Percentiles rank a stretch among this genome's conserved stretches.
Conservation (phyloP, 2,797 vertebrate species). For the Lithobates pipiens region DNA sequence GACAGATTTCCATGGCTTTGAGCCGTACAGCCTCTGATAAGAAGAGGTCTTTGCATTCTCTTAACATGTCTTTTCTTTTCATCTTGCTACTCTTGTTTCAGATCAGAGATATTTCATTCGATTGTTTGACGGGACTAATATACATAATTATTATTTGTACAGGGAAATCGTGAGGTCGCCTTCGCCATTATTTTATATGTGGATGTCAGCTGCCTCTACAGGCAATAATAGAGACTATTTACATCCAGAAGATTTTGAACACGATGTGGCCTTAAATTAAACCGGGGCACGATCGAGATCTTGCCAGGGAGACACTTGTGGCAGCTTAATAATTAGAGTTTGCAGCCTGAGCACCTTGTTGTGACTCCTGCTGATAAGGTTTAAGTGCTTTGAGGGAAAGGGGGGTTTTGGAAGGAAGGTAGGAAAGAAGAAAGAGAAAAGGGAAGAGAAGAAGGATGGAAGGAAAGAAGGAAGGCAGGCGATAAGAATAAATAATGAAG, state of each 20-base stretch:
- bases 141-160: constrained; percentile 26
- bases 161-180: neutral
- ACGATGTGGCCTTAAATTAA: constrained; percentile 48
- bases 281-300: neutral
- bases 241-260: neutral
- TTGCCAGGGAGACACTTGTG: neutral
- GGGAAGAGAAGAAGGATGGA: no score
- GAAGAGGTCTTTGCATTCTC: neutral
- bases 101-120: constrained; percentile 28
- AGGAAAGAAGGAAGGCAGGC: no score
- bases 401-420: no score
- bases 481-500: no score
- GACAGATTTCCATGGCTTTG: no score
- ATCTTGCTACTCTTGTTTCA: neutral
- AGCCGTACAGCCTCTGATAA: no score
- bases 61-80: neutral
- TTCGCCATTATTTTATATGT: neutral
- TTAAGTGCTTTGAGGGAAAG: constrained; percentile 5
- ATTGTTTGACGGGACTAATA: constrained; percentile 13
- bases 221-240: neutral
- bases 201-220: neutral
- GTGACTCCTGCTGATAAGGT: neutral
- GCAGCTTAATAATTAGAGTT: constrained; percentile 47
- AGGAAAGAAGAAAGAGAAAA: no score
- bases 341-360: constrained; percentile 9